Evolutionary conservation across 1,140 invertebrate genomes (phyloP).

Genomic region (Trichomalopsis sarcophagae): DNA sequence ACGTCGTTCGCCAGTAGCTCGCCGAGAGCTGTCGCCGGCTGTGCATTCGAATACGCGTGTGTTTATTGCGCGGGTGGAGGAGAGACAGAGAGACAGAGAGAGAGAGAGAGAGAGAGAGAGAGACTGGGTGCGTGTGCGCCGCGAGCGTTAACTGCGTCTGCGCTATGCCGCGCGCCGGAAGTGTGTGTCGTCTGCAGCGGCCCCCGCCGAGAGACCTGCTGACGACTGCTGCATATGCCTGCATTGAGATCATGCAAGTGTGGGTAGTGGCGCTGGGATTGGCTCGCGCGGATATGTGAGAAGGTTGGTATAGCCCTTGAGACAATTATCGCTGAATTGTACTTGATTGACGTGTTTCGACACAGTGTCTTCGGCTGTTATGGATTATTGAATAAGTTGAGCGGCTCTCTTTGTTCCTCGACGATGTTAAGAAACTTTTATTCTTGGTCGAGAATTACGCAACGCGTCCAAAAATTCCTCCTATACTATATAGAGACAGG

Average conservation of each 20-base stretch:
- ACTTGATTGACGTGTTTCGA: neutral
- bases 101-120: neutral
- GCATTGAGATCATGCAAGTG: neutral
- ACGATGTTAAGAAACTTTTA: no score
- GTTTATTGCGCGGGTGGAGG: constrained; percentile 31
- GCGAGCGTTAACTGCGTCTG: constrained; percentile 54
- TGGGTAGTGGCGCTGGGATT: neutral
- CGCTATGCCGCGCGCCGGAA: constrained; percentile 27
- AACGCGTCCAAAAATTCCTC: neutral
- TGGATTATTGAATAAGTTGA: no score
- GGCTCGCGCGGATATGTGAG: neutral
- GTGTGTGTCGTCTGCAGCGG: neutral
- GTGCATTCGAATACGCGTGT: neutral
- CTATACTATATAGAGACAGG: no score
- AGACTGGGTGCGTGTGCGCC: constrained; percentile 4
- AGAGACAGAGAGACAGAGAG: neutral
- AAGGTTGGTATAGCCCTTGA: neutral
- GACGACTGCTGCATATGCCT: neutral
- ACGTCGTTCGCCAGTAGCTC: no score
- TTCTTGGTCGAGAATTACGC: neutral
- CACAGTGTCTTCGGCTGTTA: neutral
- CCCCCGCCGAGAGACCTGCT: neutral
- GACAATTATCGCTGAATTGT: neutral
- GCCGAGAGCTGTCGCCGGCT: neutral
- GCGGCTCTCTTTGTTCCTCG: no score